These are phyloP conservation scores for Ellobius talpinus DNA, from an alignment of 2,113 vertebrate species.

Conservation along the genomic window DNA sequence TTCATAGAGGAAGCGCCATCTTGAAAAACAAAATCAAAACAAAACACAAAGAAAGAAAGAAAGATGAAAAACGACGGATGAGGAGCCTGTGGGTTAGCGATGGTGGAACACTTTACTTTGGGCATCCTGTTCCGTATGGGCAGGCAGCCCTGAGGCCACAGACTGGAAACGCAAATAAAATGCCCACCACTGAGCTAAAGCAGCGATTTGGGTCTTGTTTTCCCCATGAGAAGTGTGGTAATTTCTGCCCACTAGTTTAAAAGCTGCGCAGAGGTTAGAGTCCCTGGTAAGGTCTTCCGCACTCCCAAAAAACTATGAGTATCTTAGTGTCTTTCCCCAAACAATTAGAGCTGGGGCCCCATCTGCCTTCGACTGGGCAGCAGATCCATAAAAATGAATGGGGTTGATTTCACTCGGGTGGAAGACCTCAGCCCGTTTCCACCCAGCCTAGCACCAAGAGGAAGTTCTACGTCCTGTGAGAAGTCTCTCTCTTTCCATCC, in stretches of 20 bases:
- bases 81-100: neutral
- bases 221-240: constrained; percentile 61
- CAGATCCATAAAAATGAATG: neutral
- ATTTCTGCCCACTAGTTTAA: constrained; percentile 67
- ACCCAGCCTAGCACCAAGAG: neutral
- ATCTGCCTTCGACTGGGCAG: neutral
- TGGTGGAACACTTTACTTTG: constrained; percentile 16
- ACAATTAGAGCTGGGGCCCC: neutral
- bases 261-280: neutral
- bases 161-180: constrained; percentile 57
- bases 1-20: no score
- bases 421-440: neutral
- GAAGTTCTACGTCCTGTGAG: neutral
- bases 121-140: neutral
- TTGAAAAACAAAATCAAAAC: no score
- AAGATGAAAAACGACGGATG: neutral
- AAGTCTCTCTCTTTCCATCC: neutral
- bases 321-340: neutral
- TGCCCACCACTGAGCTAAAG: constrained; percentile 53
- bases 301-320: neutral
- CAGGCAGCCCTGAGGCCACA: constrained; percentile 27
- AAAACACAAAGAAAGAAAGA: neutral
- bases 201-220: constrained; percentile 26
- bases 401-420: neutral
- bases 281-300: neutral